phyloP scores from a whole-genome alignment of 1,140 invertebrate genomes.

The Cardiocondyla obscurior region DNA sequence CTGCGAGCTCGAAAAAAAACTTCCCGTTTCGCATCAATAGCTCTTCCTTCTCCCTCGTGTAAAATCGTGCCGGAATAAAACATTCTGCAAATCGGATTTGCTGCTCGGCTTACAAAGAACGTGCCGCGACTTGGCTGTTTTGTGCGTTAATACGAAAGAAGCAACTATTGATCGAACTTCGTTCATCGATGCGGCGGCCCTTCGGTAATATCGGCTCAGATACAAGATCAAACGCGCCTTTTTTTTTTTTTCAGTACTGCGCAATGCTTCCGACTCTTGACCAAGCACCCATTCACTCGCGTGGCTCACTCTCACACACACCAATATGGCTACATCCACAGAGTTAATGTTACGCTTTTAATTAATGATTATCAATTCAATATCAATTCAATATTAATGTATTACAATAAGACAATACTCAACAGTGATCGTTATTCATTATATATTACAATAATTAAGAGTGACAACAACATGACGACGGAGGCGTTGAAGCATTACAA shows the following conservation, averaged over 20 bases:
- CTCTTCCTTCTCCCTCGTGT: background rate
- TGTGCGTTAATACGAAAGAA: conserved; percentile 35
- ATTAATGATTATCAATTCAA: conserved; percentile 85
- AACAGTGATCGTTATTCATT: conserved; percentile 84
- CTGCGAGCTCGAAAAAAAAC: background rate
- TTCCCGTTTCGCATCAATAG: background rate
- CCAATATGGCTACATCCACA: conserved; percentile 83
- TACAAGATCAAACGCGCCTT: background rate
- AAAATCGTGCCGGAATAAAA: conserved; percentile 5
- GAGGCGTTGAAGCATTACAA: conserved; percentile 83
- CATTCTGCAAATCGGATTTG: background rate
- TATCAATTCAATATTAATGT: conserved; percentile 84
- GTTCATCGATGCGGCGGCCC: background rate
- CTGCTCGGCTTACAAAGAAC: background rate
- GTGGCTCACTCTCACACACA: conserved; percentile 66
- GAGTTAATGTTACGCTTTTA: conserved; percentile 82
- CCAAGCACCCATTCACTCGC: conserved; percentile 53
- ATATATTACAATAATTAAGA: conserved; percentile 85
- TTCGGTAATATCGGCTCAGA: background rate
- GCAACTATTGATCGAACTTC: background rate
- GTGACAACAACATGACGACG: conserved; percentile 85
- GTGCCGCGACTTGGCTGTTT: conserved; percentile 19
- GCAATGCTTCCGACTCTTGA: conserved; percentile 58
- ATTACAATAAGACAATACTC: conserved; percentile 85
- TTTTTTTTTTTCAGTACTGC: conserved; percentile 28